Evolutionary conservation across 2,888 invertebrate genomes (phyloP), one percentile per base, ranked within the genome.

Genomic region (Apamea epomidion): DNA sequence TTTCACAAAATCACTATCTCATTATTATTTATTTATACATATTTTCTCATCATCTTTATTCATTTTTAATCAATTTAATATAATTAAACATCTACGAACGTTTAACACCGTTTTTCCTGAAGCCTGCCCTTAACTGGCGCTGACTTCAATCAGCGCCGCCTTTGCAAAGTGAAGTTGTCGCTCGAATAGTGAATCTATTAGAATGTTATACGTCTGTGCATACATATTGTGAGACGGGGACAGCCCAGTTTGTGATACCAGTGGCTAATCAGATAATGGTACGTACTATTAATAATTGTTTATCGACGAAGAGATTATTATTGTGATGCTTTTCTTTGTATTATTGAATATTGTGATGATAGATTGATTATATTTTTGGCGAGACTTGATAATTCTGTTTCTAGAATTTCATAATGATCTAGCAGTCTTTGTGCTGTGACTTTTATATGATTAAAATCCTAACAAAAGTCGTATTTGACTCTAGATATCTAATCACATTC

Each of bases 71-170:
- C 10, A 58, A 58, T 58, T 58, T 8, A 25, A 58, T 58, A 25
- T 58, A 10, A 14, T 7, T 14, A 45, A 51, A 8, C 51, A 16
- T 37, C 14, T 32, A 18, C 45, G 4, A 51, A 48, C 2, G 16
- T 42, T 75, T 51, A n/a, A 16, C 51, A 62, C 3, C 3, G 3
- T 29, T 45, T 10, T 58, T 62, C 10, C 16, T 6, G 3, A 0
- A 32, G 21, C 6, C 1, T 88, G 79, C 81, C 94, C 94, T 94
- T 94, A 94, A 94, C 84, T 73, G 72, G 81, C 84, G 83, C 89
- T 87, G 90, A 90, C 90, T 92, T 92, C 90, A 92, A 92, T 93
- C 93, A 93, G 91, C 91, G 87, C 87, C 81, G 86, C 87, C 89
- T 87, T 90, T 84, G 88, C 91, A 84, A 89, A 89, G 91, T 91